Percentiles rank a stretch among this genome's conserved stretches.
Evolutionary conservation across 2,797 vertebrate species (phyloP).

Genomic region (Botia almorhae): DNA sequence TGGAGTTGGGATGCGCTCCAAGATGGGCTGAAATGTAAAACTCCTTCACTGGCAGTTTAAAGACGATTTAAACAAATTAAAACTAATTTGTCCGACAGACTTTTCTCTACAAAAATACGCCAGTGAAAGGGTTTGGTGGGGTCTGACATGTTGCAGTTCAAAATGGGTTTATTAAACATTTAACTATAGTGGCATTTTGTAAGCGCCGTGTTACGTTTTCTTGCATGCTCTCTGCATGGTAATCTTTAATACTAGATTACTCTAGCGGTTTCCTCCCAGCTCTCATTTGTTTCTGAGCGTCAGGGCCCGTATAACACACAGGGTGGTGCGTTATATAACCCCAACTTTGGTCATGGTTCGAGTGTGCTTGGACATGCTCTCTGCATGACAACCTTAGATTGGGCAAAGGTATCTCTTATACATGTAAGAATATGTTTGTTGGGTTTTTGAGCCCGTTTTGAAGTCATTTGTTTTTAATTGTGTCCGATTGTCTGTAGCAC

Average conservation of each 20-base stretch:
- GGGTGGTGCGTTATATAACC: neutral
- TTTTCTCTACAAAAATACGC: slow-evolving; percentile 38
- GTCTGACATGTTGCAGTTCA: slow-evolving; percentile 38
- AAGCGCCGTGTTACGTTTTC: slow-evolving; percentile 59
- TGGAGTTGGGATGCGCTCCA: slow-evolving; percentile 72
- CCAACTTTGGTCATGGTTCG: neutral
- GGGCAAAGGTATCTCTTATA: slow-evolving; percentile 3
- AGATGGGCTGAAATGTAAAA: slow-evolving; percentile 69
- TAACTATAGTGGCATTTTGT: slow-evolving; percentile 25
- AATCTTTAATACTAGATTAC: slow-evolving; percentile 27
- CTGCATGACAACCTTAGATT: slow-evolving; percentile 54
- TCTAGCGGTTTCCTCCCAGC: slow-evolving; percentile 2
- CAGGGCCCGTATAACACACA: neutral
- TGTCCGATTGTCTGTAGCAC: slow-evolving; percentile 11
- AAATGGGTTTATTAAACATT: slow-evolving; percentile 40
- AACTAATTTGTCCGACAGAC: no score
- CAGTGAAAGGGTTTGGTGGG: slow-evolving; percentile 77
- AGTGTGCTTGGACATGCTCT: slow-evolving; percentile 25
- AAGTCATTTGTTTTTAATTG: neutral
- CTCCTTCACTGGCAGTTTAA: slow-evolving; percentile 82
- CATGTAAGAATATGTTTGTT: slow-evolving; percentile 9
- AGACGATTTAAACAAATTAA: neutral
- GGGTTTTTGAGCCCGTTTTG: neutral
- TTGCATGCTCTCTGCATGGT: slow-evolving; percentile 72
- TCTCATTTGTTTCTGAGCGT: neutral